Evolutionary conservation across 2,888 invertebrate genomes (phyloP), one percentile per base, ranked within the genome.

Genomic region (Ichneumon xanthorius): DNA sequence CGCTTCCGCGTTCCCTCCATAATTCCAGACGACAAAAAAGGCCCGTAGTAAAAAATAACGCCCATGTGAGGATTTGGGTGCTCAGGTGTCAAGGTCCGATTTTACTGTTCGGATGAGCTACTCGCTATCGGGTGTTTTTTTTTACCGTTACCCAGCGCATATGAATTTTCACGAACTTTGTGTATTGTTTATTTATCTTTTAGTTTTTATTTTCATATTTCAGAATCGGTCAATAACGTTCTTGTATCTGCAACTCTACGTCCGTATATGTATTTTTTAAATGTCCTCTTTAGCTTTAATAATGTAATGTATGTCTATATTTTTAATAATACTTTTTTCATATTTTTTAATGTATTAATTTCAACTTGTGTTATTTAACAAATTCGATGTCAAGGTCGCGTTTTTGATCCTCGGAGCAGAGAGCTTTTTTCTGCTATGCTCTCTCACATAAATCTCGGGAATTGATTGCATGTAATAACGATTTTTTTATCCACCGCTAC

Each of bases 71-170:
- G 73, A 84, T 77, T 78, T 65, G 37, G 48, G 53, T 48, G 26
- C 22, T 61, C 73, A 73, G 71, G 77, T 78, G 77, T 78, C 77
- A 70, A 68, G 63, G 63, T 61, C 63, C 22, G 16, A 53, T 75
- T 53, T 55, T 53, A 37, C 26, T 19, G n/a, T n/a, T 9, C 16
- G 3, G 0, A 26, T 26, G 45, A 2, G 48, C 67, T 55, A 67
- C 26, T 68, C 26, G 1, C 22, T 16, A 26, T n/a, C 3, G 26
- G 26, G 26, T 73, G 26, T 73, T 73, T 55, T 61, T 33, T 4
- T 48, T 58, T 1, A 33, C 37, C 48, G 19, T 55, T 19, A 9
- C 14, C 14, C 45, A 4, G 3, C 45, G 14, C 45, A 45, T 14
- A 45, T 14, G 3, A 45, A 45, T 14, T 11, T 45, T 14, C 14